Evolutionary conservation across 2,888 invertebrate species (phyloP).

Genomic region (Microctonus brassicae): DNA sequence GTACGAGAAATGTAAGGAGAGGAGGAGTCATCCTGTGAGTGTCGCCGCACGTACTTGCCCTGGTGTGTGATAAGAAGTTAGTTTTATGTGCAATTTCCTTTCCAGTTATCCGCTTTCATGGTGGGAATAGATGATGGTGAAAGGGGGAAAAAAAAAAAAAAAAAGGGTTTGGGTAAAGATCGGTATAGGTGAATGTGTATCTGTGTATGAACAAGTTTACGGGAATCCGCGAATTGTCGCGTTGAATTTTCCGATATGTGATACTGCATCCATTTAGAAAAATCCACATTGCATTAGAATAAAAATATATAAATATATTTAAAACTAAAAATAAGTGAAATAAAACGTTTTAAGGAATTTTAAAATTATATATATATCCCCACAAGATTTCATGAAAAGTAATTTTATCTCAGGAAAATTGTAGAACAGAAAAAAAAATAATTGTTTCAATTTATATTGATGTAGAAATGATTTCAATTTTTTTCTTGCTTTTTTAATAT

Average conservation of each 20-base stretch:
- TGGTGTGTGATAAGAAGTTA: conserved; percentile 40
- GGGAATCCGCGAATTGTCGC: conserved; percentile 11
- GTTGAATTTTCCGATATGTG: conserved; percentile 28
- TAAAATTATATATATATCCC: background rate
- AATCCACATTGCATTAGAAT: conserved; percentile 7
- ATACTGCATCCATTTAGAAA: conserved; percentile 16
- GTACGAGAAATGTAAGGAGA: background rate
- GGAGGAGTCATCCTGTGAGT: conserved; percentile 1
- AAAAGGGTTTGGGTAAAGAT: background rate
- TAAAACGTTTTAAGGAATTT: background rate
- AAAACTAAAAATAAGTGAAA: background rate
- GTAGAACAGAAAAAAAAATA: background rate
- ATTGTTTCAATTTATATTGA: background rate
- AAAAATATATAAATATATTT: background rate
- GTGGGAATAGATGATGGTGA: background rate
- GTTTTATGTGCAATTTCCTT: conserved; percentile 44
- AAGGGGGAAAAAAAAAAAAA: too few relatives aligned
- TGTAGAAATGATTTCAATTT: background rate
- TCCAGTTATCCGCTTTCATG: conserved; percentile 36
- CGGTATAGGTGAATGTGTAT: background rate
- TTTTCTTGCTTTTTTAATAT: too few relatives aligned
- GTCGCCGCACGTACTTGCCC: conserved; percentile 27
- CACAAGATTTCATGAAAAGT: too few relatives aligned
- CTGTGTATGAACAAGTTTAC: conserved; percentile 8
- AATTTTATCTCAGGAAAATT: background rate